Conservation (phyloP, 1,140 invertebrate species). For the Nixonia krombeini region DNA sequence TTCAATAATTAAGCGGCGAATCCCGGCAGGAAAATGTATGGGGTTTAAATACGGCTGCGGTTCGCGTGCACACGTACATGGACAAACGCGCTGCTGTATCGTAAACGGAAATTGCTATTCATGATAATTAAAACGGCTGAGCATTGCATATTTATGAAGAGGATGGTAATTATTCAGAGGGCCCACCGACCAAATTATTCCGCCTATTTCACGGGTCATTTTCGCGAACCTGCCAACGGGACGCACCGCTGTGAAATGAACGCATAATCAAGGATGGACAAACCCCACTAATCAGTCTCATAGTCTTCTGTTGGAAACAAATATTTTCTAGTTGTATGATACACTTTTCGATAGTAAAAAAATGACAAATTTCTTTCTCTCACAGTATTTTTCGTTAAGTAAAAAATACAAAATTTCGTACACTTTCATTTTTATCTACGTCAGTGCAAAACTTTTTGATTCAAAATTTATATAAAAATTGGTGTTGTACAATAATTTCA, state of each 20-base stretch:
- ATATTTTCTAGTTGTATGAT: no score
- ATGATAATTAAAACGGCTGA: conserved; percentile 63
- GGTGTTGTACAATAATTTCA: no score
- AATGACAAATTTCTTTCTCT: no score
- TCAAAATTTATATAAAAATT: conserved; percentile 5
- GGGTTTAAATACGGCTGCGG: conserved; percentile 4
- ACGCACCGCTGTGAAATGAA: conserved; percentile 27
- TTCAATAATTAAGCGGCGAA: conserved; percentile 42
- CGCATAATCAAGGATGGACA: conserved; percentile 17
- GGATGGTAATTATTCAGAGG: conserved; percentile 59
- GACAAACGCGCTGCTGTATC: no score
- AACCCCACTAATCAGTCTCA: background rate
- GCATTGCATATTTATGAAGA: conserved; percentile 59
- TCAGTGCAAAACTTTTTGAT: background rate
- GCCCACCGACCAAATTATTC: conserved; percentile 56
- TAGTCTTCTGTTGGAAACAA: no score
- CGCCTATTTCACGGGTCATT: conserved; percentile 56
- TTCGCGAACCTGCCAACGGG: conserved; percentile 25
- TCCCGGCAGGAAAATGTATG: conserved; percentile 28
- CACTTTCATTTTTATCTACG: background rate
- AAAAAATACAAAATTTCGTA: background rate
- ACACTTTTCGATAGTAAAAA: no score
- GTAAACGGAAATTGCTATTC: conserved; percentile 56
- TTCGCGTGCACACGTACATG: no score
- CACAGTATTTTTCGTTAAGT: no score